Evolutionary conservation across 2,113 vertebrate species (phyloP).

Genomic region (Camelus bactrianus): DNA sequence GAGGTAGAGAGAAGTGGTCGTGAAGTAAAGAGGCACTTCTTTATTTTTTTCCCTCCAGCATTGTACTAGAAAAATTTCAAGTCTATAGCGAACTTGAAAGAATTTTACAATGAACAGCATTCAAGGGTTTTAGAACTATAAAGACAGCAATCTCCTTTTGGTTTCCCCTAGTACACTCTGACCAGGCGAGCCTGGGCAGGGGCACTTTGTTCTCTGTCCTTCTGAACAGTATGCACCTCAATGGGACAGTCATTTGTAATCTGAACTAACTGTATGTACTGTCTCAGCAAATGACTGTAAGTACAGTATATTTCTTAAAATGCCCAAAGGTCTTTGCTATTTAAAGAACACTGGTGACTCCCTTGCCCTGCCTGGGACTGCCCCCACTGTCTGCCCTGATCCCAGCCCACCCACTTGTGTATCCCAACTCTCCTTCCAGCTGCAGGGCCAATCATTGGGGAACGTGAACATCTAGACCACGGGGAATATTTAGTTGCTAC

Average conservation of each 20-base stretch:
- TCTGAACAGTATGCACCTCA: conserved; percentile 39
- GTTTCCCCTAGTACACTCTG: neutral
- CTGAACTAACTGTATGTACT: conserved; percentile 77
- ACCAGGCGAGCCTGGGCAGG: neutral
- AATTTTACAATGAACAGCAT: neutral
- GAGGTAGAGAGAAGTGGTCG: neutral
- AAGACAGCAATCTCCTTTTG: neutral
- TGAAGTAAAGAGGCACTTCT: neutral
- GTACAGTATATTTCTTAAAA: conserved; percentile 49
- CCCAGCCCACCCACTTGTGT: neutral
- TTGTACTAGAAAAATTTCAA: conserved; percentile 37
- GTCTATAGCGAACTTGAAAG: neutral
- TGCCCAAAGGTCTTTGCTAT: conserved; percentile 65
- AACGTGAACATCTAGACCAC: conserved; percentile 69
- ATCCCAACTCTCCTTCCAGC: neutral
- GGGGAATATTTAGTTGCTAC: conserved; percentile 70
- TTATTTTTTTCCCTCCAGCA: neutral
- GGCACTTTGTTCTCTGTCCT: neutral
- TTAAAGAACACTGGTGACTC: neutral
- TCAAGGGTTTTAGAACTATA: neutral
- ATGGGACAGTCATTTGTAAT: conserved; percentile 77
- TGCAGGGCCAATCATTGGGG: conserved; percentile 53
- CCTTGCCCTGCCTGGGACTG: neutral
- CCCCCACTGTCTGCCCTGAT: neutral
- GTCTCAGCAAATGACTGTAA: conserved; percentile 81